These are phyloP conservation scores for Rhadina sibilatrix DNA, from an alignment of 2,113 vertebrate species.

Conservation along the genomic window DNA sequence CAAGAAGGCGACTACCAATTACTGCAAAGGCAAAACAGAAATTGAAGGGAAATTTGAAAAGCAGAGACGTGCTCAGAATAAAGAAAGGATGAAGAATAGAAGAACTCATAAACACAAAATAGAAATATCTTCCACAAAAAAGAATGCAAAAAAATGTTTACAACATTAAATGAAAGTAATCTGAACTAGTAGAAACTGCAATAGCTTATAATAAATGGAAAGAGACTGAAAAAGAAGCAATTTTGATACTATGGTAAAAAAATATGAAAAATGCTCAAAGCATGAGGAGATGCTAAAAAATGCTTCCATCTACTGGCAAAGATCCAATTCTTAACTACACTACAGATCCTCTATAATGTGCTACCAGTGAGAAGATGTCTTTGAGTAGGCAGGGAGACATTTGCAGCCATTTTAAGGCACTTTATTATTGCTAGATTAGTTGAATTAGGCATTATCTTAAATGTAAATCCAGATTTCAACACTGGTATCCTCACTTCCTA, in stretches of 20 bases:
- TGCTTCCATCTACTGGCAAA: constrained; percentile 38
- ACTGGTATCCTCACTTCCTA: not conserved
- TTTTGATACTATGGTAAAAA: constrained; percentile 45
- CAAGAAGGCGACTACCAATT: constrained; percentile 12
- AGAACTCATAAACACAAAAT: not conserved
- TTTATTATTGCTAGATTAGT: constrained; percentile 1
- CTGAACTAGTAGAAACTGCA: constrained; percentile 13
- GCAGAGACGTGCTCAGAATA: constrained; percentile 22
- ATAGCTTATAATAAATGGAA: constrained; percentile 11
- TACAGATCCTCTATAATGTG: constrained; percentile 22
- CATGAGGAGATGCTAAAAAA: constrained; percentile 57
- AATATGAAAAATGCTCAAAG: not conserved
- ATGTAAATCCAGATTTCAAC: not conserved
- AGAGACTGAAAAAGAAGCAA: constrained; percentile 42
- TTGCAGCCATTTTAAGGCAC: constrained; percentile 58
- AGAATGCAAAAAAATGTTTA: constrained; percentile 34
- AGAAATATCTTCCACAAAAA: constrained; percentile 9
- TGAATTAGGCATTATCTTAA: not conserved
- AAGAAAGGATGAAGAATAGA: not conserved
- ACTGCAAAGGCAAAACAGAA: constrained; percentile 45
- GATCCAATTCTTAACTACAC: constrained; percentile 30
- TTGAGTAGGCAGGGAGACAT: constrained; percentile 57
- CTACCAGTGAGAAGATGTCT: constrained; percentile 34
- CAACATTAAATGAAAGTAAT: constrained; percentile 37
- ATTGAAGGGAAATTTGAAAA: constrained; percentile 47